Conservation (phyloP, 2,113 vertebrate species). For the Sula dactylatra region DNA sequence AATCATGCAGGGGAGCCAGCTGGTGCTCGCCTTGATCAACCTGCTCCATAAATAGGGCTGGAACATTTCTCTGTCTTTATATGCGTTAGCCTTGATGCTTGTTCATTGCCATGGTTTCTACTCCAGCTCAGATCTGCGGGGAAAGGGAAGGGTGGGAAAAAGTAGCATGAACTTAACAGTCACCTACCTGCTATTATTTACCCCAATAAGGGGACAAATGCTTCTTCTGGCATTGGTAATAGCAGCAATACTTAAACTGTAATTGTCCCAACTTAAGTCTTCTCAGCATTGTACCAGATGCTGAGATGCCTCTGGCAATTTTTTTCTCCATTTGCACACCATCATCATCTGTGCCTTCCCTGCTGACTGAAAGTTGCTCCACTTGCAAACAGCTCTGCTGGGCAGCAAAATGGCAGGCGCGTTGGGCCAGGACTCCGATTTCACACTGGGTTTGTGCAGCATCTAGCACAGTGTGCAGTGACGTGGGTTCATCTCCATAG, state of each 20-base stretch:
- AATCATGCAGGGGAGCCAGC: background rate
- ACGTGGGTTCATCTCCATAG: background rate
- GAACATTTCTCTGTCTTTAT: background rate
- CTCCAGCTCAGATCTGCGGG: background rate
- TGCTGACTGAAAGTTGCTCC: background rate
- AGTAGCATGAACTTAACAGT: background rate
- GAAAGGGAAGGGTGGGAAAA: background rate
- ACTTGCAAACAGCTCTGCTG: background rate
- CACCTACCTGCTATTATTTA: background rate
- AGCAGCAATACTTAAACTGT: background rate
- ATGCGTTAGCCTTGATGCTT: background rate
- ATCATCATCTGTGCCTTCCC: background rate
- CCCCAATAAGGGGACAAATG: background rate
- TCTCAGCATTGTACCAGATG: background rate
- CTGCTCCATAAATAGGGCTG: background rate
- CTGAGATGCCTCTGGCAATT: background rate
- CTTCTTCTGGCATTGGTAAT: background rate
- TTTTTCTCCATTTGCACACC: background rate
- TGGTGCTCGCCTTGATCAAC: background rate
- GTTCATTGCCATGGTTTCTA: background rate
- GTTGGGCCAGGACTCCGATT: background rate
- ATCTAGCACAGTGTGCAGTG: background rate
- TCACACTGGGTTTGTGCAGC: background rate
- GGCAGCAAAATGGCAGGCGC: background rate
- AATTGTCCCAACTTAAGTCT: background rate